Conservation (phyloP, 64 coral and sea anemone genomes). For the Pocillopora damicornis region DNA sequence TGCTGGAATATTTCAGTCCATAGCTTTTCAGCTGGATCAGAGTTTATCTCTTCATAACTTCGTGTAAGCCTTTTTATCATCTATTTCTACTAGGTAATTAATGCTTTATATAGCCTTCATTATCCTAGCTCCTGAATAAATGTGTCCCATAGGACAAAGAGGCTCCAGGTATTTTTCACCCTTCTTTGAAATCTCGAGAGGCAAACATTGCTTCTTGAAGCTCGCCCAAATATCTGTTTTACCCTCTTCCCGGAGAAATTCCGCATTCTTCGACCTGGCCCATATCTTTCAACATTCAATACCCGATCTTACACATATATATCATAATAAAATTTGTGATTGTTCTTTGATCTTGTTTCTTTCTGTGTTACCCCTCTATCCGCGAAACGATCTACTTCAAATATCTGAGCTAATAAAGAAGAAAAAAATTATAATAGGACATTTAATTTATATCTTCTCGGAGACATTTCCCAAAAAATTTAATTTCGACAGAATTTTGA, state of each 20-base stretch:
- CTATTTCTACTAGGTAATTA: not conserved
- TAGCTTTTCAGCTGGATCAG: not conserved
- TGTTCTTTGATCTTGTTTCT: too few species aligned
- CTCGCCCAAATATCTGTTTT: not conserved
- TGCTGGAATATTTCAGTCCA: not conserved
- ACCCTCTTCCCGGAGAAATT: not conserved
- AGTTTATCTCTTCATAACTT: not conserved
- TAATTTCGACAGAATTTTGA: too few species aligned
- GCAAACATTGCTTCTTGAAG: not conserved
- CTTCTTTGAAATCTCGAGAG: not conserved
- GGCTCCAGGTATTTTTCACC: not conserved
- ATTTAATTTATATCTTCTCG: too few species aligned
- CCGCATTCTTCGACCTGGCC: not conserved
- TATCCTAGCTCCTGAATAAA: not conserved
- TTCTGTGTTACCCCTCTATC: too few species aligned
- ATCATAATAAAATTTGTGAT: too few species aligned
- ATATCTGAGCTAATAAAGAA: too few species aligned
- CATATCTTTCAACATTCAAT: too few species aligned
- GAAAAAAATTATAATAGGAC: too few species aligned
- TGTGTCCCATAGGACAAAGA: not conserved
- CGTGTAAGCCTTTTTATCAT: not conserved
- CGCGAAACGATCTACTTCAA: too few species aligned
- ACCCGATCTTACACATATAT: too few species aligned
- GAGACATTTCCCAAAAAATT: too few species aligned
- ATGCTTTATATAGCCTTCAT: not conserved